Percentiles rank a stretch among this genome's conserved stretches.
These are phyloP conservation scores for Pseudochirops corinnae DNA, from an alignment of 2,797 vertebrate genomes.

Conservation along the genomic window DNA sequence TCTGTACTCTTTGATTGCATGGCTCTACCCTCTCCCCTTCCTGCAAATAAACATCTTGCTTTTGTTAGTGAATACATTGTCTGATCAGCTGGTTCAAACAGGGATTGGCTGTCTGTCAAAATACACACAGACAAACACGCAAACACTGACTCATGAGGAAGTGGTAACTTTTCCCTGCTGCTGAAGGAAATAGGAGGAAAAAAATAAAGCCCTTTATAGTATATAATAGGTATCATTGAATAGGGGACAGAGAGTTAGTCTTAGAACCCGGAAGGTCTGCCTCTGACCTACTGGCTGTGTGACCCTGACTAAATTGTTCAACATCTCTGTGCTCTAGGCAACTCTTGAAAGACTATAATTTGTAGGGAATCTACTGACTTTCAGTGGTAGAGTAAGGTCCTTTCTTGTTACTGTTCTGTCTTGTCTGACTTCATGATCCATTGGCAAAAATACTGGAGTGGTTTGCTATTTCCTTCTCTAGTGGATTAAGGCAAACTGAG, in stretches of 20 bases:
- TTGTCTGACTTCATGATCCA: neutral
- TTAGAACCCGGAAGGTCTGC: neutral
- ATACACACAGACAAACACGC: neutral
- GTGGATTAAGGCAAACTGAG: neutral
- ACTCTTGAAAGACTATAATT: neutral
- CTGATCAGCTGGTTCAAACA: neutral
- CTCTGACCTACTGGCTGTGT: neutral
- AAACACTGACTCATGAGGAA: slow-evolving; percentile 27
- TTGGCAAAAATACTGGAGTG: neutral
- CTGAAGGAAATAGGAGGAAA: neutral
- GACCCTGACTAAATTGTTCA: neutral
- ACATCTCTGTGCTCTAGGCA: neutral
- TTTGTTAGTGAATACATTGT: neutral
- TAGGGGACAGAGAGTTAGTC: neutral
- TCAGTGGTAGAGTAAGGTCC: neutral
- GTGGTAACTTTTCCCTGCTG: slow-evolving; percentile 12
- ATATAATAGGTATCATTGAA: neutral
- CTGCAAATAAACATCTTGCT: slow-evolving; percentile 32
- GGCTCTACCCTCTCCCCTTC: neutral
- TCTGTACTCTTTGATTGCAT: neutral
- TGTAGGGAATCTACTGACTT: neutral
- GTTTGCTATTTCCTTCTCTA: neutral
- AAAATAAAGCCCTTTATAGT: neutral
- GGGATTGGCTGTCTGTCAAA: neutral
- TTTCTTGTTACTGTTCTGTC: neutral